phyloP scores from a whole-genome alignment of 2,797 vertebrate genomes.

The Aviceda leuphotes region DNA sequence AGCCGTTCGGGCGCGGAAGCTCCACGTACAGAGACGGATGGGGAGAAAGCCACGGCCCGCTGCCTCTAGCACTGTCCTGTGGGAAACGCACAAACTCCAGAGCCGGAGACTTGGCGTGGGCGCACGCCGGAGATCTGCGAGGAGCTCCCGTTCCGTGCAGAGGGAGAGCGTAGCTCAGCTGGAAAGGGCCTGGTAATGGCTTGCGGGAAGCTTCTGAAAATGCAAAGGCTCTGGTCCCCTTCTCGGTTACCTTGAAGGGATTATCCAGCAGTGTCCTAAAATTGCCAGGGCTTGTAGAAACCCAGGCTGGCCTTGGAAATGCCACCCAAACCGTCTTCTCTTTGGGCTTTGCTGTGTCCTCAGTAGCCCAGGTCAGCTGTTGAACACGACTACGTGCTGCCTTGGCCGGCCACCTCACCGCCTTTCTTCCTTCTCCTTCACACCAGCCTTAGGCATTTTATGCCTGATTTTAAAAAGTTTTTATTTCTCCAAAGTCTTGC shows the following conservation, averaged over 20 bases:
- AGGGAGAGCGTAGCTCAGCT: neutral
- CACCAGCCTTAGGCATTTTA: neutral
- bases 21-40: neutral
- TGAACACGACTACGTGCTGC: neutral
- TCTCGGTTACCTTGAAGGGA: neutral
- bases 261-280: neutral
- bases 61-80: neutral
- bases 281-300: neutral
- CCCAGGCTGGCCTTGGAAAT: neutral
- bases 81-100: neutral
- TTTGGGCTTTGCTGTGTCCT: neutral
- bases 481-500: neutral
- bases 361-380: neutral
- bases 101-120: neutral
- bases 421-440: neutral
- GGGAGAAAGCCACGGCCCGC: neutral
- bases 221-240: neutral
- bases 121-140: neutral
- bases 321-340: neutral
- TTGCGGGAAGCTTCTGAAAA: neutral
- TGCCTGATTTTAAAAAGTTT: neutral
- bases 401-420: neutral
- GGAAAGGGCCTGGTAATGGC: neutral
- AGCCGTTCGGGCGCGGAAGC: neutral
- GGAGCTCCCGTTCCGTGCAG: neutral